Conservation (phyloP, 2,113 vertebrate genomes). For the Eira barbara region DNA sequence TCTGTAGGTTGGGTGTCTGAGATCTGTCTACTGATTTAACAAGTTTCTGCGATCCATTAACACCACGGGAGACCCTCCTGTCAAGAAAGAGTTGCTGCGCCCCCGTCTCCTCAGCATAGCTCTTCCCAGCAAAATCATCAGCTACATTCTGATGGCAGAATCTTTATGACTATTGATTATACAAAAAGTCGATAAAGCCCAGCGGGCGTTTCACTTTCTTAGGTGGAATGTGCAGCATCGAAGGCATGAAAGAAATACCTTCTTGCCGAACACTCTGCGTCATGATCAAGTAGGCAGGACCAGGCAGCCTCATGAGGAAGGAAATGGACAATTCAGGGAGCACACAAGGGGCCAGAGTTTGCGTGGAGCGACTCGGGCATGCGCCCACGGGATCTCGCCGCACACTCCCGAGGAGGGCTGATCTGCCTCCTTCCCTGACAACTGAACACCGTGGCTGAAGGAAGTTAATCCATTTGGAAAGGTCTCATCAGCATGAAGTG, state of each 20-base stretch:
- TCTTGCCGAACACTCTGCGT: not conserved
- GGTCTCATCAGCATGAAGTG: not conserved
- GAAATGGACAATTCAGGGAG: not conserved
- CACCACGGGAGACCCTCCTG: not conserved
- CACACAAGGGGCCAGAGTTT: accelerated
- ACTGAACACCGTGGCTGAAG: not conserved
- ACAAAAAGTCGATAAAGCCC: not conserved
- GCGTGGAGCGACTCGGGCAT: accelerated
- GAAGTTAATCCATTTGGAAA: not conserved
- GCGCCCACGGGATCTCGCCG: accelerated
- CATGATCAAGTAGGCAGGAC: not conserved
- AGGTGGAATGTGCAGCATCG: not conserved
- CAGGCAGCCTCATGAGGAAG: accelerated
- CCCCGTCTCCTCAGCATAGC: not conserved
- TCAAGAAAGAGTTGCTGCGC: not conserved
- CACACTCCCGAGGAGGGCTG: not conserved
- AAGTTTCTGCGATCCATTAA: not conserved
- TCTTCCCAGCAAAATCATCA: not conserved
- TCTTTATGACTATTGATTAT: not conserved
- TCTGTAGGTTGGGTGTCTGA: not conserved
- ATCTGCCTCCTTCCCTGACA: not conserved
- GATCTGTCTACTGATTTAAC: not conserved
- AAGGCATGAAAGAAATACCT: not conserved
- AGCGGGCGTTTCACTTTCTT: not conserved
- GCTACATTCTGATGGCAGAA: not conserved